phyloP scores from a whole-genome alignment of 2,113 vertebrate genomes.

The Centropus bengalensis region DNA sequence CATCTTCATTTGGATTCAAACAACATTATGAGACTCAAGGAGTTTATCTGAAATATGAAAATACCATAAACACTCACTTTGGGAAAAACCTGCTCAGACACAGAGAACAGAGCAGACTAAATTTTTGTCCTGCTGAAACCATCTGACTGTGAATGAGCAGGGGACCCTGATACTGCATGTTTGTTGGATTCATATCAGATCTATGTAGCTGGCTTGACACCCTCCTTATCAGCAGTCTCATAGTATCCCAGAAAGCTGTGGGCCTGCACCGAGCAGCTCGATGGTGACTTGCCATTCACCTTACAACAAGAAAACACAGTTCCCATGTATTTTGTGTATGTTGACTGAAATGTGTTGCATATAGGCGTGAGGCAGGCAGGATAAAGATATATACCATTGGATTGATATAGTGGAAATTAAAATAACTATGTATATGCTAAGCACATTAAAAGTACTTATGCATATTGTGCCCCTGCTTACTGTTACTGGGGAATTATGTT shows the following conservation, averaged over 20 bases:
- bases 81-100: conserved; percentile 45
- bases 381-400: not conserved
- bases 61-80: conserved; percentile 56
- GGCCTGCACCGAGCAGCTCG: not conserved
- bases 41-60: conserved; percentile 59
- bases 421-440: conserved; percentile 40
- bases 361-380: not conserved
- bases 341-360: not conserved
- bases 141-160: not conserved
- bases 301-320: not conserved
- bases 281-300: not conserved
- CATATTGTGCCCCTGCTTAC: not conserved
- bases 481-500: not conserved
- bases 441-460: conserved; percentile 18
- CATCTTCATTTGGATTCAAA: conserved; percentile 51
- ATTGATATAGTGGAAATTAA: conserved; percentile 1
- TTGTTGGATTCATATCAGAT: not conserved
- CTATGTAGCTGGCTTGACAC: not conserved
- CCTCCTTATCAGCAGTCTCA: not conserved
- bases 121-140: conserved; percentile 47
- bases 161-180: not conserved
- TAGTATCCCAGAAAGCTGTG: not conserved
- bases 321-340: not conserved
- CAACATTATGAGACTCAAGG: conserved; percentile 3
- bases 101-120: not conserved